Evolutionary conservation across 2,888 invertebrate genomes (phyloP).

Genomic region (Peribatodes rhomboidaria): DNA sequence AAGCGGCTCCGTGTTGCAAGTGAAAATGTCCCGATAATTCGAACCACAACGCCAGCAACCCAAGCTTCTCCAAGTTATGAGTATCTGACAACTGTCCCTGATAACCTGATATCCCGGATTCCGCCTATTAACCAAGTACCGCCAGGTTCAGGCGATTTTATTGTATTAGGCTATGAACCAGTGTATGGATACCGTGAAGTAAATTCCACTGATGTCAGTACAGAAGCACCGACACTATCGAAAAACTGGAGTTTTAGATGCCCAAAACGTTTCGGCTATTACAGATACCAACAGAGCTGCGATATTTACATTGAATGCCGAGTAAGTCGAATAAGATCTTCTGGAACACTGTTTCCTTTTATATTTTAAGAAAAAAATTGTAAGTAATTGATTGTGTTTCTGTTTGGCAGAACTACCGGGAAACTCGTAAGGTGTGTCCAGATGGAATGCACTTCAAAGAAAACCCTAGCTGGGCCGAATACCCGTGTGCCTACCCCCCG

Average conservation of each 20-base stretch:
- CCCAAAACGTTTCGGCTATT: constrained; percentile 85
- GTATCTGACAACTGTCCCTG: too few species aligned
- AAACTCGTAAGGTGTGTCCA: constrained; percentile 89
- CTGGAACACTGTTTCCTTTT: not conserved
- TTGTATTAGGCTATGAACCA: not conserved
- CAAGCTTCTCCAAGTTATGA: not conserved
- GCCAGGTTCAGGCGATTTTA: not conserved
- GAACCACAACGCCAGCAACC: not conserved
- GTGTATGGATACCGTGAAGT: not conserved
- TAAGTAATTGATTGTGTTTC: constrained; percentile 62
- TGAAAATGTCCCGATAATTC: not conserved
- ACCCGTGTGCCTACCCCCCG: constrained; percentile 93
- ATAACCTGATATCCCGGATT: not conserved
- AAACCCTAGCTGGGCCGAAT: constrained; percentile 87
- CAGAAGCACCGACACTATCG: not conserved
- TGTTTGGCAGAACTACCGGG: constrained; percentile 84
- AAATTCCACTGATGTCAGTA: not conserved
- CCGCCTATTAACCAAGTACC: not conserved
- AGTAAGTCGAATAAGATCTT: constrained; percentile 58
- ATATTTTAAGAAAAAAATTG: not conserved
- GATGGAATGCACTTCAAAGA: constrained; percentile 93
- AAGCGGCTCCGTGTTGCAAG: not conserved
- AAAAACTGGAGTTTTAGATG: constrained; percentile 40
- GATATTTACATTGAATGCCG: constrained; percentile 90
- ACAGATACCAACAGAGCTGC: constrained; percentile 88